A percentile compares a stretch with the other conserved stretches of the same genome.
Evolutionary conservation across 2,888 invertebrate genomes (phyloP).

Genomic region (Clivina fossor): DNA sequence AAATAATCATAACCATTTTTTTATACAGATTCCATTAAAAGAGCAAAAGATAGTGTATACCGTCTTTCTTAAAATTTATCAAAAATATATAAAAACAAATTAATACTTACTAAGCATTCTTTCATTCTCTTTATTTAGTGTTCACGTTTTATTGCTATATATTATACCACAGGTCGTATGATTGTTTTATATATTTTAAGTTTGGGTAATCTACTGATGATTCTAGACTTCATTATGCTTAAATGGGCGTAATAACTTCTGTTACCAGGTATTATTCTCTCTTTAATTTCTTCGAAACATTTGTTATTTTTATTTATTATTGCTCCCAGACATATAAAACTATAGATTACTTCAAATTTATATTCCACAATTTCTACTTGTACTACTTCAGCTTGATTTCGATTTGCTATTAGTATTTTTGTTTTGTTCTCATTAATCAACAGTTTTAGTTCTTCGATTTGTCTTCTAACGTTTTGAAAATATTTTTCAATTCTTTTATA

Average conservation of each 20-base stretch:
- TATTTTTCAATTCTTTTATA: conserved; percentile 14
- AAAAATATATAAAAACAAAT: too few relatives aligned
- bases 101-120: too few relatives aligned
- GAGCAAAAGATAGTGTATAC: too few relatives aligned
- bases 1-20: too few relatives aligned
- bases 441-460: conserved; percentile 3
- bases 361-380: neutral
- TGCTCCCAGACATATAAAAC: conserved; percentile 12
- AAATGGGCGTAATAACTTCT: conserved; percentile 11
- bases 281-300: conserved; percentile 14
- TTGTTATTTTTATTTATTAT: conserved; percentile 13
- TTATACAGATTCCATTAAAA: too few relatives aligned
- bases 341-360: conserved; percentile 9
- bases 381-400: conserved; percentile 8
- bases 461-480: conserved; percentile 11
- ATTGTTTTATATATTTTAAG: conserved; percentile 6
- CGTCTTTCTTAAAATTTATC: too few relatives aligned
- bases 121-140: conserved; percentile 16
- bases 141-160: conserved; percentile 10
- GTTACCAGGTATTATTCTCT: conserved; percentile 10
- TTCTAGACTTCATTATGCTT: conserved; percentile 16
- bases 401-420: conserved; percentile 9
- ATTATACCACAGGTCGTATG: conserved; percentile 10
- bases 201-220: conserved; percentile 14
- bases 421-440: conserved; percentile 1